A percentile compares a stretch with the other conserved stretches of the same genome.
Evolutionary conservation across 2,888 invertebrate genomes (phyloP).

Genomic region (Leptinotarsa tumamoca): DNA sequence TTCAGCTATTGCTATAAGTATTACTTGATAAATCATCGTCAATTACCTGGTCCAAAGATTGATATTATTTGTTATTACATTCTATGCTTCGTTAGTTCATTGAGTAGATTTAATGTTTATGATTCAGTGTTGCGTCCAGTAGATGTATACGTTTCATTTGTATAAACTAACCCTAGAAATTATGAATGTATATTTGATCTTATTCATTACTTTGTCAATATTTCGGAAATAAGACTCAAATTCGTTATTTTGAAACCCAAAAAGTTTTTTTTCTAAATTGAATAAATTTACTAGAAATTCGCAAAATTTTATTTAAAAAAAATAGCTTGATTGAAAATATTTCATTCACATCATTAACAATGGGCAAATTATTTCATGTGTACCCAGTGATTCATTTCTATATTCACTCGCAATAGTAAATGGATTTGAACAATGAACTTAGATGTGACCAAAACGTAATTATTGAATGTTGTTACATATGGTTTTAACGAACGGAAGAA

Average conservation of each 20-base stretch:
- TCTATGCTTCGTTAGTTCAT: constrained; percentile 3
- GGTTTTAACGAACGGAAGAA: background rate
- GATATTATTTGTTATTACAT: background rate
- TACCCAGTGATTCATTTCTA: no score
- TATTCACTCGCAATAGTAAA: no score
- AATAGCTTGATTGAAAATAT: no score
- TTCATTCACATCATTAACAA: no score
- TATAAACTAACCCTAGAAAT: background rate
- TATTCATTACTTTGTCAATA: background rate
- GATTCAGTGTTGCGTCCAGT: constrained; percentile 10
- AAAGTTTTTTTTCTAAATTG: background rate
- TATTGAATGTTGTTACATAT: no score
- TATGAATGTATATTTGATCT: background rate
- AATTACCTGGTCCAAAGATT: constrained; percentile 12
- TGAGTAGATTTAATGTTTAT: background rate
- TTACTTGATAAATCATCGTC: constrained; percentile 9
- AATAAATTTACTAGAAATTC: background rate
- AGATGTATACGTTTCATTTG: background rate
- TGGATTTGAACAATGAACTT: no score
- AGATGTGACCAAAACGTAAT: no score
- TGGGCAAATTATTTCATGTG: no score
- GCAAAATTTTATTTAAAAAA: no score
- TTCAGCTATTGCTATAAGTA: constrained; percentile 11
- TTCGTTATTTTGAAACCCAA: background rate
- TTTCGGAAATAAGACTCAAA: background rate